A percentile compares a stretch with the other conserved stretches of the same genome.
These are phyloP conservation scores for Coluber constrictor DNA, from an alignment of 2,797 vertebrate genomes.

Conservation along the genomic window DNA sequence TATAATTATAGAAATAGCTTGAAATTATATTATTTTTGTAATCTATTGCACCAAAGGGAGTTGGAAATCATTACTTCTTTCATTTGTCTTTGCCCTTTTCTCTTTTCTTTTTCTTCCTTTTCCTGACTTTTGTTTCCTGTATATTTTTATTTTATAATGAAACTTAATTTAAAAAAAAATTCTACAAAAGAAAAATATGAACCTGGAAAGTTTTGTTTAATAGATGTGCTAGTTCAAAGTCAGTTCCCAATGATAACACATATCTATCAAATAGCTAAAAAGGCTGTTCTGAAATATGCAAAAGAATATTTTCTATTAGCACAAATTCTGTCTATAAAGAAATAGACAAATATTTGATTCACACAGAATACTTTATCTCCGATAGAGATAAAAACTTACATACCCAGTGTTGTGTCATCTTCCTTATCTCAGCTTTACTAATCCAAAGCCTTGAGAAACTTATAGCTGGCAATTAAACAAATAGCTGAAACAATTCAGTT, in stretches of 20 bases:
- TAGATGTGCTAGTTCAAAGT: not conserved
- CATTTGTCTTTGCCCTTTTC: not conserved
- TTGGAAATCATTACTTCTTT: not conserved
- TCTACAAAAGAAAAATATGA: not conserved
- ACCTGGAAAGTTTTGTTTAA: not conserved
- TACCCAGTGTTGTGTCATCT: not conserved
- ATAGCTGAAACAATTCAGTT: not conserved
- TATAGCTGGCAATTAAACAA: not conserved
- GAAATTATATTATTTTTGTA: not conserved
- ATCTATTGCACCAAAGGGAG: not conserved
- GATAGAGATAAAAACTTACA: not conserved
- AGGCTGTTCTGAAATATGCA: not conserved
- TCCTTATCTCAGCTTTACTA: not conserved
- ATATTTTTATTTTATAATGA: not conserved
- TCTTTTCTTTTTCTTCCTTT: not conserved
- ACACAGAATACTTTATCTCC: not conserved
- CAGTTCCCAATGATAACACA: not conserved
- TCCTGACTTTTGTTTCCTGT: not conserved
- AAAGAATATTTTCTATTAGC: not conserved
- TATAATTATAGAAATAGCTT: not conserved
- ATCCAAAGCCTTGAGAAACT: not conserved
- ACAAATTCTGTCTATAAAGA: not conserved
- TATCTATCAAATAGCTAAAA: not conserved
- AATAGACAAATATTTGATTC: not conserved
- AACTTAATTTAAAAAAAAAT: not conserved